Evolutionary conservation across 2,888 invertebrate species (phyloP).

Genomic region (Drosophila greeni): DNA sequence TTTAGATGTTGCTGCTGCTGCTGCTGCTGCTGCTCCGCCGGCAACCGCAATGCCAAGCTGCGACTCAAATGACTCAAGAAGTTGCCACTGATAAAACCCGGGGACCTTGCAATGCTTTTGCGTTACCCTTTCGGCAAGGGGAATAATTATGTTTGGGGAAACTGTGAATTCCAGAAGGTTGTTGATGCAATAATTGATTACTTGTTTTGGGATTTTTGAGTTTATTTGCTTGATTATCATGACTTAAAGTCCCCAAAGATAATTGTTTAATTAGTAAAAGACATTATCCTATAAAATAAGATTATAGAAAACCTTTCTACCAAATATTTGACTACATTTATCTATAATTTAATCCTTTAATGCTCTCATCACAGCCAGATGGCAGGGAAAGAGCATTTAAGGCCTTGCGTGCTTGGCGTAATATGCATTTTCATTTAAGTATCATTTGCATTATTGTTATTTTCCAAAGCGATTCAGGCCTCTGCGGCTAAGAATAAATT

Average conservation of each 20-base stretch:
- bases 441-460: conserved; percentile 26
- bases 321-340: no score
- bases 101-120: conserved; percentile 25
- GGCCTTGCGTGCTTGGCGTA: conserved; percentile 2
- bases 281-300: no score
- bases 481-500: conserved; percentile 52
- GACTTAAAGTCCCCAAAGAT: no score
- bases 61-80: conserved; percentile 62
- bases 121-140: conserved; percentile 2
- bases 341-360: neutral
- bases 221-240: no score
- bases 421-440: conserved; percentile 11
- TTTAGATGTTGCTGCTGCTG: conserved; percentile 55
- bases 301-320: no score
- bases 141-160: neutral
- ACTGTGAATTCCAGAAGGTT: neutral
- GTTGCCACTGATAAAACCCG: conserved; percentile 32
- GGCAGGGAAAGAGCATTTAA: neutral
- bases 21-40: conserved; percentile 7
- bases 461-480: conserved; percentile 42
- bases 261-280: neutral
- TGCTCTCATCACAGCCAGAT: neutral
- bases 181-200: neutral
- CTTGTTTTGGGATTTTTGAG: neutral
- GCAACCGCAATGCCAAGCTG: conserved; percentile 72